phyloP scores from a whole-genome alignment of 2,113 vertebrate species.

The Psilopsiagon aurifrons region DNA sequence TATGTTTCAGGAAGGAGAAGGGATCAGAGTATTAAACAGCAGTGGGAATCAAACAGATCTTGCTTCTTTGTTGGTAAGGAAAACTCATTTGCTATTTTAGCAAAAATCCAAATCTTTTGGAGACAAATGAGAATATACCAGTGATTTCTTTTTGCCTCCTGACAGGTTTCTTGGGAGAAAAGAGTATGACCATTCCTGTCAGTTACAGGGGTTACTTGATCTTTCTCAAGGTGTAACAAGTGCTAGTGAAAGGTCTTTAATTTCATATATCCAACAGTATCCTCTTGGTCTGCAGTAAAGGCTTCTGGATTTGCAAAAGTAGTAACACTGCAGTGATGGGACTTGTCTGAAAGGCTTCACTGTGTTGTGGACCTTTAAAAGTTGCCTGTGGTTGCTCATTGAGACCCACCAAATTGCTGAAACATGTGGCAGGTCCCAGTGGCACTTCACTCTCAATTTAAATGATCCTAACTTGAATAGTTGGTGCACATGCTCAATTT shows the following conservation, averaged over 20 bases:
- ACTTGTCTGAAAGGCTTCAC: fast-evolving
- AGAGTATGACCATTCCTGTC: neutral
- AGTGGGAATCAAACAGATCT: neutral
- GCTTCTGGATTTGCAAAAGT: neutral
- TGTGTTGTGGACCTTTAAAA: neutral
- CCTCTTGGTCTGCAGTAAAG: neutral
- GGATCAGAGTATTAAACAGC: neutral
- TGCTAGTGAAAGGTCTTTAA: neutral
- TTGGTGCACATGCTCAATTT: neutral
- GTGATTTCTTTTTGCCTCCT: neutral
- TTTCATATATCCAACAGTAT: neutral
- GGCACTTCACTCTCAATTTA: neutral
- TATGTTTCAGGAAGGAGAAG: neutral
- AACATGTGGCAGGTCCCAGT: neutral
- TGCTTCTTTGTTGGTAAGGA: neutral
- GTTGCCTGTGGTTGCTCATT: neutral
- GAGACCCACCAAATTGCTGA: neutral
- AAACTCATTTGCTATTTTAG: neutral
- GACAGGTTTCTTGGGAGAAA: neutral
- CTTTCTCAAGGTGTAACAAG: neutral
- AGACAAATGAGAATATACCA: neutral
- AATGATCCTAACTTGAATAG: neutral
- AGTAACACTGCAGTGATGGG: fast-evolving
- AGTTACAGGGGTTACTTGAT: neutral
- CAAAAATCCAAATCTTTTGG: neutral